Conservation (phyloP, 2,888 invertebrate species). For the Idaea dimidiata region DNA sequence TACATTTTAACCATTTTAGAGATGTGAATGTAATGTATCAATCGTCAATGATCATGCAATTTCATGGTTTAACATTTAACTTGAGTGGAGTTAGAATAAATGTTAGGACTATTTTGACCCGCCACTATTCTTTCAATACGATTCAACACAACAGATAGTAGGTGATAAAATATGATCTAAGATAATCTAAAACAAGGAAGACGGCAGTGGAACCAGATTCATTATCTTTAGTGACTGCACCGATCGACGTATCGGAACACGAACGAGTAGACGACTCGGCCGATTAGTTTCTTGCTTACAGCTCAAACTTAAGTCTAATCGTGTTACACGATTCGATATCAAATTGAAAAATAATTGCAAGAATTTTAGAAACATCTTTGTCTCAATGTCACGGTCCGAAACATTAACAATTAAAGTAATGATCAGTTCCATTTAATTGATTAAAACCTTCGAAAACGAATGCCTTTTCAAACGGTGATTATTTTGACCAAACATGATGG, state of each 20-base stretch:
- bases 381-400: slow-evolving; percentile 4
- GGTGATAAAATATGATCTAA: too few species aligned
- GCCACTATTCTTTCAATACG: too few species aligned
- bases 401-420: slow-evolving; percentile 9
- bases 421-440: slow-evolving; percentile 27
- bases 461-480: slow-evolving; percentile 29
- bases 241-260: too few species aligned
- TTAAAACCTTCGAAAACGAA: slow-evolving; percentile 32
- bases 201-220: too few species aligned
- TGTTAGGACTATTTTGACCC: neutral
- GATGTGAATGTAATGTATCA: neutral
- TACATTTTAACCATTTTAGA: neutral
- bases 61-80: neutral
- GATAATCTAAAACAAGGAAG: too few species aligned
- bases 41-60: neutral
- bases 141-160: too few species aligned
- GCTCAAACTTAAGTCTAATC: neutral
- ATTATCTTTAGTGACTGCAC: too few species aligned
- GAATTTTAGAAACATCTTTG: neutral
- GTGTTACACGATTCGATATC: neutral
- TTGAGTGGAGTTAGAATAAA: neutral
- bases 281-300: neutral
- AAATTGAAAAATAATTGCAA: neutral
- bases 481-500: slow-evolving; percentile 31
- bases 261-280: too few species aligned